Evolutionary conservation across 2,888 invertebrate genomes (phyloP).

Genomic region (Phymatocera aterrima): DNA sequence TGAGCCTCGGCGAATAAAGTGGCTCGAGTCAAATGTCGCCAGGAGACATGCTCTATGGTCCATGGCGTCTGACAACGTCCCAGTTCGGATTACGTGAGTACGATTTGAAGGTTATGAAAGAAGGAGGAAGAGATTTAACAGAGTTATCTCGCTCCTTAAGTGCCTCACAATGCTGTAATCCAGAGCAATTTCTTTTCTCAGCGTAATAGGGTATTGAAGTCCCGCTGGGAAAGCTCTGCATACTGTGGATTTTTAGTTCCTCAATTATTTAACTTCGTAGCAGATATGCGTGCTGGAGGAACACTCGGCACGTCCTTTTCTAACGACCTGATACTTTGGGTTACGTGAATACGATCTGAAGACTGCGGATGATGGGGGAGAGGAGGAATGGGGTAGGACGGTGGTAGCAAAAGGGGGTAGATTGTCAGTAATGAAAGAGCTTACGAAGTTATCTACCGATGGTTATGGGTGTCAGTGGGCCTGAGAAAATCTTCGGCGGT

Average conservation of each 20-base stretch:
- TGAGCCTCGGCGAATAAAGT: constrained; percentile 30
- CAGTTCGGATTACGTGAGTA: constrained; percentile 24
- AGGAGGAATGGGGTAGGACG: neutral
- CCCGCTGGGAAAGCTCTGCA: neutral
- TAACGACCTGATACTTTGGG: constrained; percentile 18
- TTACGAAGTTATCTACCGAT: constrained; percentile 6
- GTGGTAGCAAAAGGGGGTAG: neutral
- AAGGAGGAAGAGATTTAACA: neutral
- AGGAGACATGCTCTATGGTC: constrained; percentile 5
- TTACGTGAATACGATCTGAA: constrained; percentile 37
- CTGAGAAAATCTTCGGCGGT: neutral
- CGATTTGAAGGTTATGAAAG: constrained; percentile 17
- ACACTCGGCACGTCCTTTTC: constrained; percentile 12
- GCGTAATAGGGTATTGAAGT: neutral
- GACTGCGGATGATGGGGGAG: constrained; percentile 22
- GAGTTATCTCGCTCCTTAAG: neutral
- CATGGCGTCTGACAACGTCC: constrained; percentile 3
- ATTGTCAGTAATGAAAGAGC: constrained; percentile 8
- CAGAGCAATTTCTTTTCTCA: neutral
- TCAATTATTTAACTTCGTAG: neutral
- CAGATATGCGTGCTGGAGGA: neutral
- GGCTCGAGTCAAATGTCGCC: constrained; percentile 4
- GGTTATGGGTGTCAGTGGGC: neutral
- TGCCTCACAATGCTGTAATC: neutral
- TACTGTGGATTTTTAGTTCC: neutral